A percentile compares a stretch with the other conserved stretches of the same genome.
Conservation (phyloP, 2,888 invertebrate species). For the Pristionchus exspectatus region DNA sequence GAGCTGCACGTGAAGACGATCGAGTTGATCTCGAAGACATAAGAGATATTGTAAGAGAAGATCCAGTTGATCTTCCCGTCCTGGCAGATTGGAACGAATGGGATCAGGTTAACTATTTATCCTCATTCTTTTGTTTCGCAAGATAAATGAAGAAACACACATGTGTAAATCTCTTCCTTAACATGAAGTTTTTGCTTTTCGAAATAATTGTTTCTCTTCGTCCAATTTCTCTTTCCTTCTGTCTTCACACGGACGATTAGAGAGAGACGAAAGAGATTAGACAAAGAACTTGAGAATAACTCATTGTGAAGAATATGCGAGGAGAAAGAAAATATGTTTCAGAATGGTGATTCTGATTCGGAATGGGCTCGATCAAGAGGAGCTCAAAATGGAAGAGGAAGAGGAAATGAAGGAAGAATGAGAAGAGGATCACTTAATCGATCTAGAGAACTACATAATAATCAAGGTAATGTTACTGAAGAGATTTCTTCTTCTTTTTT, state of each 20-base stretch:
- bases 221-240: not conserved
- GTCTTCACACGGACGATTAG: constrained; percentile 12
- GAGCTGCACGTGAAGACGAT: constrained; percentile 21
- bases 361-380: constrained; percentile 27
- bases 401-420: not conserved
- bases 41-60: constrained; percentile 27
- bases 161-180: not conserved
- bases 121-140: not conserved
- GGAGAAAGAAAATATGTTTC: not conserved
- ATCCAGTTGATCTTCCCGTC: constrained; percentile 30
- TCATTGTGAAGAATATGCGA: not conserved
- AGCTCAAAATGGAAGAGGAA: constrained; percentile 6
- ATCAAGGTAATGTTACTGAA: not conserved
- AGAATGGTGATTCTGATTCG: constrained; percentile 32
- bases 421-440: constrained; percentile 50
- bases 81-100: constrained; percentile 28
- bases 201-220: not conserved
- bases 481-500: not conserved
- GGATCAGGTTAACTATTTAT: not conserved
- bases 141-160: not conserved
- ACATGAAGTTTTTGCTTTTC: not conserved
- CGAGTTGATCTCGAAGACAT: not conserved
- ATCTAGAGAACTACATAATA: constrained; percentile 12
- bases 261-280: not conserved
- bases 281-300: constrained; percentile 38